These are phyloP conservation scores for Reinhardtius hippoglossoides DNA, from an alignment of 2,113 vertebrate species.

Conservation along the genomic window DNA sequence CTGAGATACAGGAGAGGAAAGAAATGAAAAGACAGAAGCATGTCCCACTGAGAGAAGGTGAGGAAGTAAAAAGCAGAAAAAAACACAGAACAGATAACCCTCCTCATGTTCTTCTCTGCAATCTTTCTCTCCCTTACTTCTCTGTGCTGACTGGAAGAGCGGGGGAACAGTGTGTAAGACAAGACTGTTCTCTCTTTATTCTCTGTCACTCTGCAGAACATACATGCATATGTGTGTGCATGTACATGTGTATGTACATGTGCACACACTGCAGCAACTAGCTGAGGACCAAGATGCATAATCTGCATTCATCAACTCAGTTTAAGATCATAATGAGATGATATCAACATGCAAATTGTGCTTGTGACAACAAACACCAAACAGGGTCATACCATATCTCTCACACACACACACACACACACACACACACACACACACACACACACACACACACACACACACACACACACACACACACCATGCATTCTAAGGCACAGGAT, in stretches of 20 bases:
- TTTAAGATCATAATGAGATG: conserved; percentile 68
- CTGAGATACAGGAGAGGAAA: conserved; percentile 37
- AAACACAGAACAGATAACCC: conserved; percentile 46
- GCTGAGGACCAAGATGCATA: conserved; percentile 40
- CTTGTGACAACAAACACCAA: conserved; percentile 62
- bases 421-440: conserved; percentile 6
- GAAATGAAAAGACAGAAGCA: conserved; percentile 24
- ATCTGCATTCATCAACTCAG: conserved; percentile 69
- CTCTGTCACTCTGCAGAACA: conserved; percentile 57
- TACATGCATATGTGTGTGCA: conserved; percentile 44
- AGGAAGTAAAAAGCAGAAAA: conserved; percentile 30
- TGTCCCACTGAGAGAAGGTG: conserved; percentile 37
- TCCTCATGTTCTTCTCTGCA: conserved; percentile 22
- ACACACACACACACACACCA: conserved; percentile 1
- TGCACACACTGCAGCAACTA: conserved; percentile 39
- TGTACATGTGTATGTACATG: conserved; percentile 29
- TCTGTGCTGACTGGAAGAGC: conserved; percentile 20
- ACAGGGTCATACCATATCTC: neutral
- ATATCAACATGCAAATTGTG: conserved; percentile 70
- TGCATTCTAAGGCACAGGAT: neutral
- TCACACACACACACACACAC: neutral
- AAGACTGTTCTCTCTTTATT: conserved; percentile 38
- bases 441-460: conserved; percentile 4
- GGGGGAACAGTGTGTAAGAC: conserved; percentile 18
- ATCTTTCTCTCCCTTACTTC: conserved; percentile 21